Percentiles rank a stretch among this genome's conserved stretches.
Conservation (phyloP, 2,888 invertebrate genomes). For the Diploptera punctata region DNA sequence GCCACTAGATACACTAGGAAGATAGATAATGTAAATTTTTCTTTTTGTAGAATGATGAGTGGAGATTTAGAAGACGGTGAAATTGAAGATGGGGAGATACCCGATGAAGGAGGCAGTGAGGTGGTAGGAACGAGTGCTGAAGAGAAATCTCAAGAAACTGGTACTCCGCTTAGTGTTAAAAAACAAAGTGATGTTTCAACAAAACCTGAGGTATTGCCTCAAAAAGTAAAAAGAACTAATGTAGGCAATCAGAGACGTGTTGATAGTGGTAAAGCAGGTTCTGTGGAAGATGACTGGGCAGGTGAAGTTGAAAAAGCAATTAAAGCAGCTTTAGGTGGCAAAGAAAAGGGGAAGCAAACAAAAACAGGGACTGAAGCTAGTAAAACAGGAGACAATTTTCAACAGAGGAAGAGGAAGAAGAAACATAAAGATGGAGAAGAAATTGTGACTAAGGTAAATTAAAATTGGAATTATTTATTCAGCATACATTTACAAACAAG, state of each 20-base stretch:
- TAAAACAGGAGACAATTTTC: constrained; percentile 26
- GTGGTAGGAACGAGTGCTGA: too few species aligned
- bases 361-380: constrained; percentile 25
- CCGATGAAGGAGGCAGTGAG: constrained; percentile 33
- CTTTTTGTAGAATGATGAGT: constrained; percentile 19
- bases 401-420: constrained; percentile 53
- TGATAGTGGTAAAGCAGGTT: background rate
- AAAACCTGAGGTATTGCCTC: too few species aligned
- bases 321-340: constrained; percentile 69
- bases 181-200: too few species aligned
- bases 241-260: background rate
- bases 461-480: too few species aligned
- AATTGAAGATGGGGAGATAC: constrained; percentile 41
- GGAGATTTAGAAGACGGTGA: constrained; percentile 41
- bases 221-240: too few species aligned
- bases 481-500: too few species aligned
- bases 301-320: constrained; percentile 80
- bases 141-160: too few species aligned
- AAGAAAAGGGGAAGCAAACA: constrained; percentile 68
- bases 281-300: constrained; percentile 73
- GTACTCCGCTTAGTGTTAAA: too few species aligned
- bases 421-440: constrained; percentile 57
- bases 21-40: too few species aligned
- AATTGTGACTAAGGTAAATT: constrained; percentile 40
- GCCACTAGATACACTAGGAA: too few species aligned